Percentiles rank a stretch among this genome's conserved stretches.
phyloP scores from a whole-genome alignment of 1,140 invertebrate genomes.

The Nylanderia fulva region DNA sequence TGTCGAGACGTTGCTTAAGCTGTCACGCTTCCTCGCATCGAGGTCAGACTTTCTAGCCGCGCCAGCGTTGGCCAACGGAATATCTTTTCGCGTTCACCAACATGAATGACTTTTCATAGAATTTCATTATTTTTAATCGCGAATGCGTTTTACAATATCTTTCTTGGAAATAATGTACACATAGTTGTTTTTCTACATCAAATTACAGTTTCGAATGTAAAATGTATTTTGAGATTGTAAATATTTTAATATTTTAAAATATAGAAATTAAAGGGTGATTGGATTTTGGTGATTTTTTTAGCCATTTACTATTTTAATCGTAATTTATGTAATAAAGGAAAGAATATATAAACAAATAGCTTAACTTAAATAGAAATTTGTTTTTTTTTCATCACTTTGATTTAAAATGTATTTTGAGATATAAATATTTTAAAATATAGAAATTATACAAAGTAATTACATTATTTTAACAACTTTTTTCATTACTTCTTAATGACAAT shows the following conservation, averaged over 20 bases:
- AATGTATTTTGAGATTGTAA: background rate
- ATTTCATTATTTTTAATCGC: background rate
- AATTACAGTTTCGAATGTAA: background rate
- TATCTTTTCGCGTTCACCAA: background rate
- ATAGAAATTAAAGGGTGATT: background rate
- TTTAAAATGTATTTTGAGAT: no score
- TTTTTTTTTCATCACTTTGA: slow-evolving; percentile 14
- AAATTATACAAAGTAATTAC: no score
- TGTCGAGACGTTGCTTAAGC: slow-evolving; percentile 56
- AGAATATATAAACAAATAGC: background rate
- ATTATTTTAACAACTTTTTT: no score
- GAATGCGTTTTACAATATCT: background rate
- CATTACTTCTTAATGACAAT: background rate
- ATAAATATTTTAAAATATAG: no score
- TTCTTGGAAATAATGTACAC: background rate
- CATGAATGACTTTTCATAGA: background rate
- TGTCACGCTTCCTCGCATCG: slow-evolving; percentile 48
- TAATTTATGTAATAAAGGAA: background rate
- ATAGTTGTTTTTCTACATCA: background rate
- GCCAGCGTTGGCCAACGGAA: background rate
- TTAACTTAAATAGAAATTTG: slow-evolving; percentile 5
- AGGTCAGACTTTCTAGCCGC: slow-evolving; percentile 12
- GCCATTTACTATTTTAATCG: background rate
- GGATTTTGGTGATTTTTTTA: background rate
- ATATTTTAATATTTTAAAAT: background rate